phyloP scores from a whole-genome alignment of 2,888 invertebrate genomes.

The Phoronis australis region DNA sequence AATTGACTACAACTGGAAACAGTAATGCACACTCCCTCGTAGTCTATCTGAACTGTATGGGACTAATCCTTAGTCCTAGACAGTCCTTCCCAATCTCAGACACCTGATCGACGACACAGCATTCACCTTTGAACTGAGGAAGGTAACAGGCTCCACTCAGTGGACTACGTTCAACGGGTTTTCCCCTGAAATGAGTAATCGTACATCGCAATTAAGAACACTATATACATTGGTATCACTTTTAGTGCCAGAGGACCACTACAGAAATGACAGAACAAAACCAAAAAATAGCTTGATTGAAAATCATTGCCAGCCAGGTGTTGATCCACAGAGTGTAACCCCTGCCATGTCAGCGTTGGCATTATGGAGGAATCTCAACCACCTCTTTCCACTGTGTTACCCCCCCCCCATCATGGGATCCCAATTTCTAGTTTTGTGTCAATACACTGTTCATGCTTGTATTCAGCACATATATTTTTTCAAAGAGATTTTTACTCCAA shows the following conservation, averaged over 20 bases:
- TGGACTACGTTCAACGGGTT: constrained; percentile 87
- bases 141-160: constrained; percentile 83
- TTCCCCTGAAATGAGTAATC: constrained; percentile 62
- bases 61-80: constrained; percentile 79
- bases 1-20: not conserved
- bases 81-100: constrained; percentile 88
- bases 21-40: not conserved
- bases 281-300: not conserved
- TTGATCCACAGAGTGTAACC: too few species aligned
- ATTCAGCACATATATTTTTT: too few species aligned
- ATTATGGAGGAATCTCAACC: too few species aligned
- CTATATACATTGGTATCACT: not conserved
- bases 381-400: too few species aligned
- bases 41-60: constrained; percentile 57
- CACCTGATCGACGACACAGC: constrained; percentile 64
- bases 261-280: constrained; percentile 7
- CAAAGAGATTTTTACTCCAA: too few species aligned
- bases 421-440: too few species aligned
- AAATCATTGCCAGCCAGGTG: too few species aligned
- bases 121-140: constrained; percentile 76
- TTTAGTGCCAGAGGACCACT: too few species aligned
- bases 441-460: too few species aligned
- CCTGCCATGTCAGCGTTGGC: too few species aligned
- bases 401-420: too few species aligned
- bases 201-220: not conserved